Conservation (phyloP, 2,113 vertebrate species). For the Neodon shergylaensis region DNA sequence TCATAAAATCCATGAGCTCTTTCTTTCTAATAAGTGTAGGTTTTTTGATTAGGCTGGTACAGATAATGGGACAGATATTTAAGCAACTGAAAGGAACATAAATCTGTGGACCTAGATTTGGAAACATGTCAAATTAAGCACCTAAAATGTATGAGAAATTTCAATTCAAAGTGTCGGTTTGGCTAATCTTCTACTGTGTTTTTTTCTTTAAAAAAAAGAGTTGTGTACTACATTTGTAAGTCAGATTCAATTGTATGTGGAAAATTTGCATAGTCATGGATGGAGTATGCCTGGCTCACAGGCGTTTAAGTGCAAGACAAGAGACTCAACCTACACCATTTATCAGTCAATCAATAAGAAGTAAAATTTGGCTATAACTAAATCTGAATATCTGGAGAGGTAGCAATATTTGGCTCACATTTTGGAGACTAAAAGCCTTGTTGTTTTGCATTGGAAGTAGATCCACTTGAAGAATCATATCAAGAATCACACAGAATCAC, state of each 20-base stretch:
- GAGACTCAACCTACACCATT: background rate
- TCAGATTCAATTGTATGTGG: background rate
- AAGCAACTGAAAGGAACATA: background rate
- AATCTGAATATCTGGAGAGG: no score
- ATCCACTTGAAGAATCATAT: background rate
- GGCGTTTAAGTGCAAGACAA: background rate
- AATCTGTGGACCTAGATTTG: background rate
- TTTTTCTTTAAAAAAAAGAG: background rate
- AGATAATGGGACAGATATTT: background rate
- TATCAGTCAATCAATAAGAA: background rate
- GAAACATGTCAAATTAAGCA: background rate
- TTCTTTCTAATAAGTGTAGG: background rate
- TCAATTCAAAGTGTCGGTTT: background rate
- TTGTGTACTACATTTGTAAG: background rate
- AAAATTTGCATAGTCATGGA: background rate
- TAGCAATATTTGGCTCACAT: background rate
- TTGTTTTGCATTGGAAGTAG: background rate
- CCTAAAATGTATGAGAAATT: background rate
- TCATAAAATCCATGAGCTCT: background rate
- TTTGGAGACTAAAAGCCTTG: background rate
- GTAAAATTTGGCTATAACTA: background rate
- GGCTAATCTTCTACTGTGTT: background rate
- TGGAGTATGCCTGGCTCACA: background rate
- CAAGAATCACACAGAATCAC: background rate
- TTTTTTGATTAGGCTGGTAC: background rate